Percentiles rank a stretch among this genome's conserved stretches.
phyloP scores from a whole-genome alignment of 2,797 vertebrate species.

The Limosa lapponica region DNA sequence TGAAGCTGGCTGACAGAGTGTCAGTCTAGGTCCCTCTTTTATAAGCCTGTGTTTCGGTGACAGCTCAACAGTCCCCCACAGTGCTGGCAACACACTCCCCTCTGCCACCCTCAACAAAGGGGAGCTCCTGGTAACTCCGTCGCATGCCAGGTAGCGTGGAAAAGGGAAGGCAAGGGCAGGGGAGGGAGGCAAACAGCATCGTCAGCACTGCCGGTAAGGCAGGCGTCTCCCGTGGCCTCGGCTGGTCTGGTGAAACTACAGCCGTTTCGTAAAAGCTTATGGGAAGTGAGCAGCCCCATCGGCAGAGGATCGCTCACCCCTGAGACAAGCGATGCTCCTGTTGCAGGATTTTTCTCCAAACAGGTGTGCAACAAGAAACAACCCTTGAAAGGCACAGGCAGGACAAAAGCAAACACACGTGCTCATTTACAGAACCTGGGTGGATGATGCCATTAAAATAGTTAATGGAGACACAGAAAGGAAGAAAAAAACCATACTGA shows the following conservation, averaged over 20 bases:
- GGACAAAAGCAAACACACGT: background rate
- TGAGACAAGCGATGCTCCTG: background rate
- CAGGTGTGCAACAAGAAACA: background rate
- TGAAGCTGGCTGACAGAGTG: background rate
- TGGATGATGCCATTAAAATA: rapidly evolving
- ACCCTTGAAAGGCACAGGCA: background rate
- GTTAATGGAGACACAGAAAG: background rate
- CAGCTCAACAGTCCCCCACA: background rate
- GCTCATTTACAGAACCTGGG: background rate
- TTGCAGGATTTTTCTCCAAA: background rate
- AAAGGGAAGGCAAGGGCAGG: background rate
- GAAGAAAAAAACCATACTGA: background rate
- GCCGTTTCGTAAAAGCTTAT: background rate
- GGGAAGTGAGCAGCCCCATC: rapidly evolving
- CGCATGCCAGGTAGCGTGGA: rapidly evolving
- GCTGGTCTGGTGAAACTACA: background rate
- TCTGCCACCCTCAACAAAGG: background rate
- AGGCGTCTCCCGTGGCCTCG: background rate
- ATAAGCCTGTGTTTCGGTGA: background rate
- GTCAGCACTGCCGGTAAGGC: rapidly evolving
- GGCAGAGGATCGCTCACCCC: background rate
- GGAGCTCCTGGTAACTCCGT: background rate
- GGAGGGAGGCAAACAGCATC: background rate
- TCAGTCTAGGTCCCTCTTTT: background rate
- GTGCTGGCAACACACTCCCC: background rate